Evolutionary conservation across 1,140 invertebrate genomes (phyloP).

Genomic region (Drosophila repletoides): DNA sequence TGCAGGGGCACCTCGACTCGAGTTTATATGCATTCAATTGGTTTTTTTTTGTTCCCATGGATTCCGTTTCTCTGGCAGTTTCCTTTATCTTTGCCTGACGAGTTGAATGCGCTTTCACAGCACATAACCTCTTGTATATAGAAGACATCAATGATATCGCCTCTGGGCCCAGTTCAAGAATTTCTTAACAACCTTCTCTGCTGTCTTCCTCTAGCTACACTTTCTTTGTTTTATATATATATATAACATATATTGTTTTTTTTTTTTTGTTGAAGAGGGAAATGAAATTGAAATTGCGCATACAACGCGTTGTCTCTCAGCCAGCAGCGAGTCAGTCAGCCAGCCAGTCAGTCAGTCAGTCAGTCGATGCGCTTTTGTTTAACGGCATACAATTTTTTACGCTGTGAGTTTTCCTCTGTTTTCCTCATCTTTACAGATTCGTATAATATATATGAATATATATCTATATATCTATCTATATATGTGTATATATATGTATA

Average conservation of each 20-base stretch:
- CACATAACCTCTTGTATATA: constrained; percentile 1
- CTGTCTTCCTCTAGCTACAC: constrained; percentile 8
- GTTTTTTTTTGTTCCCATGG: too few species aligned
- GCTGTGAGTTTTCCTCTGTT: constrained; percentile 24
- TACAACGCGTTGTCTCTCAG: constrained; percentile 46
- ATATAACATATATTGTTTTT: too few species aligned
- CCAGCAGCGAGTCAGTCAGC: neutral
- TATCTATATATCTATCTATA: constrained; percentile 7
- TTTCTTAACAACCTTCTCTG: constrained; percentile 37
- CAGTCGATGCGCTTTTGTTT: constrained; percentile 59
- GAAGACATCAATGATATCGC: constrained; percentile 20
- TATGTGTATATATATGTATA: constrained; percentile 10
- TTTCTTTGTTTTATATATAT: constrained; percentile 57
- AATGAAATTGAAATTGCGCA: constrained; percentile 74
- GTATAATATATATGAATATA: neutral
- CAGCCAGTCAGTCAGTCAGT: constrained; percentile 12
- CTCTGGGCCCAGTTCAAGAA: constrained; percentile 65
- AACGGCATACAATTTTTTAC: constrained; percentile 56
- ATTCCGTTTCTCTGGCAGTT: too few species aligned
- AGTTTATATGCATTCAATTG: too few species aligned
- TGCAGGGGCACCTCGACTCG: too few species aligned
- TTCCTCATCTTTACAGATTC: constrained; percentile 10
- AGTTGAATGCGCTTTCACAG: constrained; percentile 39
- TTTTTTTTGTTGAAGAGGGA: neutral
- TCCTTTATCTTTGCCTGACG: constrained; percentile 9